Evolutionary conservation across 2,888 invertebrate genomes (phyloP).

Genomic region (Synanthedon formicaeformis): DNA sequence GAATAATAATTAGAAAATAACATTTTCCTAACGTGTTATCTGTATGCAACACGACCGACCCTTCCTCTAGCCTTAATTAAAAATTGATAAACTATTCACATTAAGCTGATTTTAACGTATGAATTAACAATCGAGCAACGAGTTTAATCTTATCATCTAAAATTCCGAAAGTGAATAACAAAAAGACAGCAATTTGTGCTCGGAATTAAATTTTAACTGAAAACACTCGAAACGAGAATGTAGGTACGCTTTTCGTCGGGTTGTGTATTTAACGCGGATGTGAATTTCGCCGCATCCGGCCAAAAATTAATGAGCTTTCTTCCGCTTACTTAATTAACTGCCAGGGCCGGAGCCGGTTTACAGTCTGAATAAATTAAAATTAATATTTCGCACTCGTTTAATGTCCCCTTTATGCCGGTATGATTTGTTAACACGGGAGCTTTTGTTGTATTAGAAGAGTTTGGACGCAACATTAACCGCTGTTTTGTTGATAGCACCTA

Average conservation of each 20-base stretch:
- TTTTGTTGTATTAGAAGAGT: not conserved
- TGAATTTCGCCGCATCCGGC: constrained; percentile 65
- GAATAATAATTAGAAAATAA: not conserved
- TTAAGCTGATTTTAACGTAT: constrained; percentile 35
- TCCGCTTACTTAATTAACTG: constrained; percentile 68
- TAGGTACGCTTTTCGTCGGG: constrained; percentile 48
- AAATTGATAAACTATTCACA: constrained; percentile 36
- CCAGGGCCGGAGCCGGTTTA: constrained; percentile 45
- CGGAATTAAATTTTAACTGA: constrained; percentile 64
- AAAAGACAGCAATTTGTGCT: constrained; percentile 62
- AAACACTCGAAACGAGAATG: constrained; percentile 55
- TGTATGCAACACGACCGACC: not conserved
- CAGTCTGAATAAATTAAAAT: constrained; percentile 61
- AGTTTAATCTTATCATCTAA: constrained; percentile 45
- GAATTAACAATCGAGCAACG: constrained; percentile 19
- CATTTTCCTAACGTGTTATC: not conserved
- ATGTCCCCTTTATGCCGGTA: constrained; percentile 35
- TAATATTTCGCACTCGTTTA: constrained; percentile 58
- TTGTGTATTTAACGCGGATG: constrained; percentile 68
- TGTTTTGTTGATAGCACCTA: not conserved
- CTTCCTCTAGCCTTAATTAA: constrained; percentile 23
- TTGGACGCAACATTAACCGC: not conserved
- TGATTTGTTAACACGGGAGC: constrained; percentile 39
- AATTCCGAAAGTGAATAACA: constrained; percentile 61
- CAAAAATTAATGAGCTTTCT: constrained; percentile 69